Conservation (phyloP, 2,797 vertebrate species). For the Xiphophorus birchmanni region DNA sequence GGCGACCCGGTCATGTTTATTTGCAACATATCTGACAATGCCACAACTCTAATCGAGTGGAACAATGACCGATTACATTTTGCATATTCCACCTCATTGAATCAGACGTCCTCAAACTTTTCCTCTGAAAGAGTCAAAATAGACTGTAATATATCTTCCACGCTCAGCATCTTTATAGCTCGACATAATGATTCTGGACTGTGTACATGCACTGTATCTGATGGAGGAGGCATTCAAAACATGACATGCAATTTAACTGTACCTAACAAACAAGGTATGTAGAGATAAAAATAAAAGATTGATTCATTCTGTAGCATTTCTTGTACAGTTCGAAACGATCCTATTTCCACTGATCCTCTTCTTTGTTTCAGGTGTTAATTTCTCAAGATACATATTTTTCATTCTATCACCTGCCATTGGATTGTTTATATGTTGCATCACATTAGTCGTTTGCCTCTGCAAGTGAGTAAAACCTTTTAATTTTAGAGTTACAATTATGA, state of each 20-base stretch:
- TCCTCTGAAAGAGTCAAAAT: constrained; percentile 19
- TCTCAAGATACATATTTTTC: background rate
- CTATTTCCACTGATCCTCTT: background rate
- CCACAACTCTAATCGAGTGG: background rate
- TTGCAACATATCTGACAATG: constrained; percentile 24
- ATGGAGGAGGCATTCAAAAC: accelerated
- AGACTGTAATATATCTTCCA: background rate
- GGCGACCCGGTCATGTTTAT: constrained; percentile 18
- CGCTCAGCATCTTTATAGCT: constrained; percentile 23
- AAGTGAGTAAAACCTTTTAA: constrained; percentile 29
- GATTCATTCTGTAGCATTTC: background rate
- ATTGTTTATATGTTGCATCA: constrained; percentile 21
- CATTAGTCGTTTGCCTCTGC: constrained; percentile 18
- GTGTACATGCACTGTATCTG: background rate
- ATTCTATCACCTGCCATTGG: background rate
- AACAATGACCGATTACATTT: background rate
- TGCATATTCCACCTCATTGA: accelerated
- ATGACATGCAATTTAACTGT: constrained; percentile 48
- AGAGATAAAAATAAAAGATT: background rate
- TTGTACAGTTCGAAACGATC: background rate
- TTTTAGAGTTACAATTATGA: background rate
- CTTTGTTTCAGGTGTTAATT: background rate
- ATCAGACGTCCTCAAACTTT: constrained; percentile 5
- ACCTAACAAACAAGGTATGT: constrained; percentile 31
- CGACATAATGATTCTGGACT: constrained; percentile 48